phyloP scores from a whole-genome alignment of 2,888 invertebrate species.

The Pseudococcus jackbeardsleyi region DNA sequence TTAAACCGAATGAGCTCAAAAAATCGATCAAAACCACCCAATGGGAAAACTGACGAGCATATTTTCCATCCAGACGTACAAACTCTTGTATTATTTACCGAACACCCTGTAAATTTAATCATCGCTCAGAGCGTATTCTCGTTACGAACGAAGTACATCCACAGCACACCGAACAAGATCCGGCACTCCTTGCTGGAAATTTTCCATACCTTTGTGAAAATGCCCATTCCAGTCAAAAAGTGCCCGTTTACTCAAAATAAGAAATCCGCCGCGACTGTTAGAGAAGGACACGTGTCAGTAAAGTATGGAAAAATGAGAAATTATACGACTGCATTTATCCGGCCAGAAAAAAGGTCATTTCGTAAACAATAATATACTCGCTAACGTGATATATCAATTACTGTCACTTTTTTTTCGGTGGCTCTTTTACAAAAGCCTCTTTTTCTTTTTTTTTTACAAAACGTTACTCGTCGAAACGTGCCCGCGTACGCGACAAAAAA shows the following conservation, averaged over 20 bases:
- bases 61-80: too few species aligned
- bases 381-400: constrained; percentile 46
- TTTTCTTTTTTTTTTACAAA: neutral
- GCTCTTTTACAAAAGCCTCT: constrained; percentile 23
- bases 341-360: constrained; percentile 48
- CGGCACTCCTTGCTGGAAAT: too few species aligned
- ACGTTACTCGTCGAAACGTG: neutral
- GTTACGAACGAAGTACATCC: neutral
- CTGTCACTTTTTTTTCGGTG: constrained; percentile 33
- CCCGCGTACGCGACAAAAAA: neutral
- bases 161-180: neutral
- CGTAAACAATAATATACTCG: constrained; percentile 43
- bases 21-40: too few species aligned
- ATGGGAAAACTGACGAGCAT: too few species aligned
- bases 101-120: neutral
- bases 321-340: constrained; percentile 41
- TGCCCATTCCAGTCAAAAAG: neutral
- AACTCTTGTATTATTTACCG: too few species aligned
- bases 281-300: neutral
- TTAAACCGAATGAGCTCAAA: too few species aligned
- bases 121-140: neutral
- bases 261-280: neutral
- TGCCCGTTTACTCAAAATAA: neutral
- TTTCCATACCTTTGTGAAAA: neutral
- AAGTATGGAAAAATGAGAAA: constrained; percentile 3